phyloP scores from a whole-genome alignment of 1,140 invertebrate species.

The Eueides isabella region DNA sequence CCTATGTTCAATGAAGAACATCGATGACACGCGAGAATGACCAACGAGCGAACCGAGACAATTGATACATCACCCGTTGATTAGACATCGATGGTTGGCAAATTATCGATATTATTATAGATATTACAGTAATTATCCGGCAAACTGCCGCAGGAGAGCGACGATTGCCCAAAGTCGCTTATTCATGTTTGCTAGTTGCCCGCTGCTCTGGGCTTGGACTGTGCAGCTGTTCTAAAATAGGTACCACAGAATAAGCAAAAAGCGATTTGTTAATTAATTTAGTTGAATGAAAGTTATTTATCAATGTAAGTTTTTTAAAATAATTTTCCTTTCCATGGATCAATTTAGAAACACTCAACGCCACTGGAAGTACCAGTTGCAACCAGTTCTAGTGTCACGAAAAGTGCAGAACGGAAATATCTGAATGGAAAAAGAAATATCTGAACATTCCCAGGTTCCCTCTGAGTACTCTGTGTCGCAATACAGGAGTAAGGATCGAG shows the following conservation, averaged over 20 bases:
- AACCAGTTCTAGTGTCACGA: too few species aligned
- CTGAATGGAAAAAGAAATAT: too few species aligned
- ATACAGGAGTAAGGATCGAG: too few species aligned
- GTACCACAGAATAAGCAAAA: not conserved
- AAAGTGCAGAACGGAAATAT: too few species aligned
- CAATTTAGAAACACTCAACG: too few species aligned
- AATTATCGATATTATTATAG: constrained; percentile 47
- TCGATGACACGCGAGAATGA: not conserved
- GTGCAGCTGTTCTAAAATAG: constrained; percentile 52
- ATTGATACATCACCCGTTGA: constrained; percentile 53
- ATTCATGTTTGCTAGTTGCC: constrained; percentile 76
- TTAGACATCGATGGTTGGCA: constrained; percentile 51
- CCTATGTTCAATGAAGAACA: not conserved
- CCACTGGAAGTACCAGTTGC: too few species aligned
- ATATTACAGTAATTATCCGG: constrained; percentile 54
- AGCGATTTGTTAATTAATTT: not conserved
- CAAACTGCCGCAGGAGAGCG: constrained; percentile 44
- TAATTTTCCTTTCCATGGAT: too few species aligned
- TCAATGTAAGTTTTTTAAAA: too few species aligned
- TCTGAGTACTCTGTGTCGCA: too few species aligned
- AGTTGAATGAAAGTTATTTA: too few species aligned
- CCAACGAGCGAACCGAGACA: not conserved
- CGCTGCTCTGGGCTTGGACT: constrained; percentile 38
- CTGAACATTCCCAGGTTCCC: too few species aligned
- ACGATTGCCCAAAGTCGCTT: constrained; percentile 71